Evolutionary conservation across 2,113 vertebrate species (phyloP), one percentile per base, ranked within the genome.

Genomic region (Cheilinus undulatus): DNA sequence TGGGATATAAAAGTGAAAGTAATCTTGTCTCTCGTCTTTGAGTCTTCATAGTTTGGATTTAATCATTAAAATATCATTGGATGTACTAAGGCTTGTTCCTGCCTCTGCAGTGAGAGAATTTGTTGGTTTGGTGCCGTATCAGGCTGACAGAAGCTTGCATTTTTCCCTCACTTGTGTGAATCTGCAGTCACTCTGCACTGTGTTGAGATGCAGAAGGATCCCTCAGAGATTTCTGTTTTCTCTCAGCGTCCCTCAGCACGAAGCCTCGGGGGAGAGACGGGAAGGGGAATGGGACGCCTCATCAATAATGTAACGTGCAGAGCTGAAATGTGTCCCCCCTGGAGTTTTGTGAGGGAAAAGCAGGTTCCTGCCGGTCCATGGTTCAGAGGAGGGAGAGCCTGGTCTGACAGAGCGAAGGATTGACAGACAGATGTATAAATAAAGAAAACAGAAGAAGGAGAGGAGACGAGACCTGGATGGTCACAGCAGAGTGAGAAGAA

Each of bases 231-330:
- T 74, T 77, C 0, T 26, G 52, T 75, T 74, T 76, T 53, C 48
- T 77, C 65, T 60, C 59, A 3, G 42, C 15, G 42, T 84, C 72
- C 69, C 78, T 77, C 65, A 69, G 76, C 73, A 28, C 8, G 1
- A 75, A 75, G 69, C 62, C 82, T 58, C 54, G 0, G 34, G 72
- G 36, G 73, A 13, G 46, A 38, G 38, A 22, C 5, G 42, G 43
- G 45, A 40, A 3, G 59, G 50, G 50, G 32, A 45, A 14, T n/a
- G 64, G 61, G 69, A 64, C 4, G 51, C 70, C 50, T 69, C 73
- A 70, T 88, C 58, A 80, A 85, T 85, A 83, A 88, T 88, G 72
- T 63, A 88, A 56, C 4, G 22, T 48, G 73, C 38, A 17, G 6
- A 0, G 12, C 64, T 68, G 73, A 72, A 83, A 67, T 83, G 61